Percentiles rank a stretch among this genome's conserved stretches.
Conservation (phyloP, 2,888 invertebrate species). For the Dinocampus coccinellae region DNA sequence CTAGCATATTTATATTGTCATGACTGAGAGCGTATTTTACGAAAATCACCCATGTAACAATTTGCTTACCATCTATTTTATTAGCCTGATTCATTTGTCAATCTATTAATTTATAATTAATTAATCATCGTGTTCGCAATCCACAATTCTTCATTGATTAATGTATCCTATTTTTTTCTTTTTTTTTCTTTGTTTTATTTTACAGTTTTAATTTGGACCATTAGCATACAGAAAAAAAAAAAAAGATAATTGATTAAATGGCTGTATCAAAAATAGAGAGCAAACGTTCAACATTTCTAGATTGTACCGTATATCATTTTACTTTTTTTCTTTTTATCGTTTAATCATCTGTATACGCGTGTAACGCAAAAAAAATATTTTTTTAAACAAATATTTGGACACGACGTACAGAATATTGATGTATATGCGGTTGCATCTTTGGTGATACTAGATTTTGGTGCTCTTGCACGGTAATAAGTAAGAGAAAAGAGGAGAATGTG, state of each 20-base stretch:
- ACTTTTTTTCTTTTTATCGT: conserved; percentile 25
- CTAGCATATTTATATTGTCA: conserved; percentile 54
- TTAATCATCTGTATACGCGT: conserved; percentile 48
- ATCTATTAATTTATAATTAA: neutral
- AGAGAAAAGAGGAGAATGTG: conserved; percentile 12
- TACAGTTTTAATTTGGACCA: conserved; percentile 24
- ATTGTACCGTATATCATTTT: conserved; percentile 16
- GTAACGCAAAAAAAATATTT: conserved; percentile 58
- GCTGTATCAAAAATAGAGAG: conserved; percentile 64
- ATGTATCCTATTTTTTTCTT: neutral
- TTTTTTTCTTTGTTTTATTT: neutral
- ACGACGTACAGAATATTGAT: conserved; percentile 55
- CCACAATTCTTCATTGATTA: no score
- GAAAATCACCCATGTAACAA: conserved; percentile 41
- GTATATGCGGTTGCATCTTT: conserved; percentile 56
- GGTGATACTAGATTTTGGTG: conserved; percentile 63
- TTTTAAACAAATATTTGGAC: conserved; percentile 60
- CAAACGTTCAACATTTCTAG: conserved; percentile 48
- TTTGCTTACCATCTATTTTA: conserved; percentile 61
- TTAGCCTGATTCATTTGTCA: conserved; percentile 44
- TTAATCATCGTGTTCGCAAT: neutral
- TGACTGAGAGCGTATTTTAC: conserved; percentile 29
- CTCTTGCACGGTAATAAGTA: conserved; percentile 56
- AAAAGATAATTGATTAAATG: conserved; percentile 44
- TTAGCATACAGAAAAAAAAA: conserved; percentile 35